Percentiles rank a stretch among this genome's conserved stretches.
phyloP scores from a whole-genome alignment of 2,113 vertebrate species.

The Tachysurus fulvidraco region DNA sequence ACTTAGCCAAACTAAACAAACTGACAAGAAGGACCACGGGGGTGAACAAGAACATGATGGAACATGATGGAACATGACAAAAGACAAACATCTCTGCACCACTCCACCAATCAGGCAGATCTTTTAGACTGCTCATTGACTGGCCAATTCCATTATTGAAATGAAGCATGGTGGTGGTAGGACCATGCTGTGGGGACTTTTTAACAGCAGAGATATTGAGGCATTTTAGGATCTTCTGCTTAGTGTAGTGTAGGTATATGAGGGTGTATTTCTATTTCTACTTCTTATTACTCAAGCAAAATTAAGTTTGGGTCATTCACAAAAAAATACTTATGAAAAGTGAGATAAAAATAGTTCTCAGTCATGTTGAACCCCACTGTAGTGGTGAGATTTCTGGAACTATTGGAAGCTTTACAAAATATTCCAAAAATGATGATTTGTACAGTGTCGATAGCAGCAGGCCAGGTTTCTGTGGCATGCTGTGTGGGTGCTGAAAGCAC shows the following conservation, averaged over 20 bases:
- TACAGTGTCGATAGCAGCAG: constrained; percentile 65
- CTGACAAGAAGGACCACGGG: background rate
- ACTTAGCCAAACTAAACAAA: background rate
- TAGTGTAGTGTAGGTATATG: background rate
- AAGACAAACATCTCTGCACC: background rate
- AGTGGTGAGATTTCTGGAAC: constrained; percentile 36
- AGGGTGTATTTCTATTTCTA: background rate
- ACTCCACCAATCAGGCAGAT: background rate
- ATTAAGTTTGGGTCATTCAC: background rate
- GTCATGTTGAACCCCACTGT: background rate
- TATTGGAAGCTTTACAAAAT: constrained; percentile 42
- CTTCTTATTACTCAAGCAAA: background rate
- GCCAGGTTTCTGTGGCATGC: constrained; percentile 63
- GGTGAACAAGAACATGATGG: background rate
- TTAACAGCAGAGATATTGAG: background rate
- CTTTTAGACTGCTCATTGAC: no score
- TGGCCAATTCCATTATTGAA: background rate
- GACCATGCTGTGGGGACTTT: background rate
- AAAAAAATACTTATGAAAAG: background rate
- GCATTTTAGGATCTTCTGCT: background rate
- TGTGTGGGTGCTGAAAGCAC: constrained; percentile 74
- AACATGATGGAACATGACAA: background rate
- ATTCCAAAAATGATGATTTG: constrained; percentile 52
- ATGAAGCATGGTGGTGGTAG: background rate
- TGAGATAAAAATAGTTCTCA: background rate